Evolutionary conservation across 2,113 vertebrate species (phyloP), one percentile per base, ranked within the genome.

Genomic region (Gobiocypris rarus): DNA sequence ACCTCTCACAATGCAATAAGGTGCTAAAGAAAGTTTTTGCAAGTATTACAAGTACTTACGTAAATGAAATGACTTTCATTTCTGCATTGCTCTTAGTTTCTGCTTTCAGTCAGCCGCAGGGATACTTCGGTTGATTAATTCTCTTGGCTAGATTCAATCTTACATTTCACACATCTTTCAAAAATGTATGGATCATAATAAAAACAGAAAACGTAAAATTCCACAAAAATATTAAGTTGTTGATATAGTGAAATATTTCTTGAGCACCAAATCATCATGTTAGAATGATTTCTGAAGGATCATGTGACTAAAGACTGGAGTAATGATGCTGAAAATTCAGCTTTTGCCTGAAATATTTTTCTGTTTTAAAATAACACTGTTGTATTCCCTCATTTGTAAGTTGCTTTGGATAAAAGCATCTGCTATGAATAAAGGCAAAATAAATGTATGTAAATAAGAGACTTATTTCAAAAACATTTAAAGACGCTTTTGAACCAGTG

Each of bases 71-170:
- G 41, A 80, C 59, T 80, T 45, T 63, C 9, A 67, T 81, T 50
- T 81, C 43, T 81, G 78, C 41, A 31, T 65, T 28, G 58, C 76
- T 79, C 76, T 79, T 58, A 43, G 9, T 63, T 79, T 79, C 76
- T 79, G 41, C 41, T 58, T 67, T 67, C 43, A 48, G 45, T 26
- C 14, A 10, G 61, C 78, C 17, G 1, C 26, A 15, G 43, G 78
- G 43, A 81, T 45, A n/a, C 61, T 67, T 59, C 4, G 56, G n/a
- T 78, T 43, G 56, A 78, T 78, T 61, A 10, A 78, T 61, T 61
- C 61, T 43, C 54, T 59, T 11, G 26, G 54, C 34, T 59, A 43
- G 22, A 77, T 59, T 59, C 41, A 78, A 43, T 61, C 24, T 43
- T 59, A 45, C 13, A 24, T 78, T 78, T 78, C 34, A 43, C 34